Conservation (phyloP, 1,140 invertebrate genomes). For the Panonychus citri region DNA sequence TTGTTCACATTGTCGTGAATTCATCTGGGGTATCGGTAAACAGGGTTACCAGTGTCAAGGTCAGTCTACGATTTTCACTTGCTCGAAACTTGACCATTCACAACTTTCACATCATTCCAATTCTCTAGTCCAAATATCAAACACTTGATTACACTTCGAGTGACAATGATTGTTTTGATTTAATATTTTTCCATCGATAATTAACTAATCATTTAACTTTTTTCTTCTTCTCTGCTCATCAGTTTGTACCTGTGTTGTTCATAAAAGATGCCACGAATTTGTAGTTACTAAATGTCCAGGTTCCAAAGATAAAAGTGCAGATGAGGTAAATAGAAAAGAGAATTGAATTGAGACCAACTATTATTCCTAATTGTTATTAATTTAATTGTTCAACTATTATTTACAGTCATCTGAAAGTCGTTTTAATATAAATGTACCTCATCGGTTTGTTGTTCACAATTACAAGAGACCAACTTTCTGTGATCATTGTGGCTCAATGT, state of each 20-base stretch:
- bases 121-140: no score
- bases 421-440: slow-evolving; percentile 95
- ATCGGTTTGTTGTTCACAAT: slow-evolving; percentile 60
- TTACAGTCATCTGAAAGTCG: slow-evolving; percentile 34
- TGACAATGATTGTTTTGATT: no score
- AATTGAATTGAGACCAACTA: slow-evolving; percentile 1
- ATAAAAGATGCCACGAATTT: slow-evolving; percentile 81
- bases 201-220: neutral
- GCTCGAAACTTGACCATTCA: neutral
- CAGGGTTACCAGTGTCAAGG: slow-evolving; percentile 40
- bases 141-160: no score
- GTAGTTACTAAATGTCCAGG: slow-evolving; percentile 88
- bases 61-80: neutral
- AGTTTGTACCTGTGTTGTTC: slow-evolving; percentile 63
- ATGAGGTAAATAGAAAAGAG: slow-evolving; percentile 27
- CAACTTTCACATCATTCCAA: no score
- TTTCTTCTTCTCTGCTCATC: slow-evolving; percentile 13
- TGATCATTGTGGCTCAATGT: slow-evolving; percentile 88
- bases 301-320: slow-evolving; percentile 39
- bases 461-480: slow-evolving; percentile 89
- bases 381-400: neutral
- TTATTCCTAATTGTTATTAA: neutral
- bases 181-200: no score
- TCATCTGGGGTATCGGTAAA: slow-evolving; percentile 89
- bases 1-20: slow-evolving; percentile 52